These are phyloP conservation scores for Cotesia congregata DNA, from an alignment of 2,888 invertebrate species.

Conservation along the genomic window DNA sequence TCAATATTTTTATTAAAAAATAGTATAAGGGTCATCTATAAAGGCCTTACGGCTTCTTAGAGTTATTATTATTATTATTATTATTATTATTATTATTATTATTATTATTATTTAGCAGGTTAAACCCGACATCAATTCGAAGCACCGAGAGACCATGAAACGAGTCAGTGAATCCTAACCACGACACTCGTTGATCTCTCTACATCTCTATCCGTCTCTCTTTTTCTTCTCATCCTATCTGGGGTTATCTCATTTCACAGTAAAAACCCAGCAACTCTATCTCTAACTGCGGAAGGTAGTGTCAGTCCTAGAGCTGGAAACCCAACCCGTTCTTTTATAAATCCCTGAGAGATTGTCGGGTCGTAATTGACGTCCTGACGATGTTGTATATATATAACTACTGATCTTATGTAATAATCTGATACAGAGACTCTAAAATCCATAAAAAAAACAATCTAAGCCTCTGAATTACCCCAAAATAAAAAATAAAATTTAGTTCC, in stretches of 20 bases:
- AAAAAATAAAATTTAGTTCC: no score
- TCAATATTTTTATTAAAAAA: not conserved
- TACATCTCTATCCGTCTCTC: slow-evolving; percentile 16
- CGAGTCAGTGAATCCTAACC: slow-evolving; percentile 21
- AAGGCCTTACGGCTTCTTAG: not conserved
- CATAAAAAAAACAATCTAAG: not conserved
- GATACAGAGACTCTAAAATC: not conserved
- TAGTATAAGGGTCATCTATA: not conserved
- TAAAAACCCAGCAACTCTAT: slow-evolving; percentile 42
- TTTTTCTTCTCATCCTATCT: slow-evolving; percentile 19
- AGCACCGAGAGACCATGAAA: slow-evolving; percentile 29
- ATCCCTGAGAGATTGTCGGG: slow-evolving; percentile 12
- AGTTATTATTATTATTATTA: slow-evolving; percentile 9
- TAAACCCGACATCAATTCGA: slow-evolving; percentile 10
- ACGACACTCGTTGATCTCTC: slow-evolving; percentile 27
- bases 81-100: slow-evolving; percentile 30
- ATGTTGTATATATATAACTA: not conserved
- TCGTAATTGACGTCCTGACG: slow-evolving; percentile 2
- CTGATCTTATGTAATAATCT: not conserved
- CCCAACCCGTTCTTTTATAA: slow-evolving; percentile 43
- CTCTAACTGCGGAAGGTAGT: slow-evolving; percentile 51
- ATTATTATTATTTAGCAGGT: slow-evolving; percentile 29
- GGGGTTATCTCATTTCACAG: slow-evolving; percentile 35
- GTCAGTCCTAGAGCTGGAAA: not conserved
- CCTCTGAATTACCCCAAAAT: no score